A percentile compares a stretch with the other conserved stretches of the same genome.
Conservation (phyloP, 2,888 invertebrate species). For the Chalcosyrphus nemorum region DNA sequence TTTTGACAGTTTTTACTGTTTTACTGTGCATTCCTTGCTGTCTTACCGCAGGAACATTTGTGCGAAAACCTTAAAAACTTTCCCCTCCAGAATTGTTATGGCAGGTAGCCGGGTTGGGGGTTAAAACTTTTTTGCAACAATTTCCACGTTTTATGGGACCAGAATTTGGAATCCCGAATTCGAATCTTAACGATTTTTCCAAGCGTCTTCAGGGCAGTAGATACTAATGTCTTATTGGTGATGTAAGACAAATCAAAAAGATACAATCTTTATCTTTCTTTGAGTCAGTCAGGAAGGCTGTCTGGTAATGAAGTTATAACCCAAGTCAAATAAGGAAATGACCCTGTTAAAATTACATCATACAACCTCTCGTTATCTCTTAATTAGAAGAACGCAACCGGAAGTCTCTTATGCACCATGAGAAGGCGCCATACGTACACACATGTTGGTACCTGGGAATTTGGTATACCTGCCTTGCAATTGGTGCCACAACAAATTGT, state of each 20-base stretch:
- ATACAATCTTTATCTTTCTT: not conserved
- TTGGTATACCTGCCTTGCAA: constrained; percentile 32
- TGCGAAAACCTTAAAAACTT: constrained; percentile 31
- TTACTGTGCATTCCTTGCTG: not conserved
- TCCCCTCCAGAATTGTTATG: not conserved
- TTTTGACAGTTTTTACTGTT: constrained; percentile 53
- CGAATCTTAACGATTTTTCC: not conserved
- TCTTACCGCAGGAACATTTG: constrained; percentile 18
- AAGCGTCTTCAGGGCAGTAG: not conserved
- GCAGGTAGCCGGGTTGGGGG: not conserved
- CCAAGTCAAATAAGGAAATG: constrained; percentile 31
- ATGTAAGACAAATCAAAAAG: not conserved
- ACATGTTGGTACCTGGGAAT: constrained; percentile 49
- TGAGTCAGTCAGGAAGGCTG: not conserved
- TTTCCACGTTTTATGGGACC: not conserved
- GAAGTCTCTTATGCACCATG: constrained; percentile 53
- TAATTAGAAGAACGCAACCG: constrained; percentile 63
- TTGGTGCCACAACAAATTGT: constrained; percentile 64
- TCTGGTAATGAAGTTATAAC: constrained; percentile 10
- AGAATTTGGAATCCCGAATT: not conserved
- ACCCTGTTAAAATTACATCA: constrained; percentile 52
- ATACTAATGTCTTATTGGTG: too few species aligned
- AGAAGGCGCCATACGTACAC: constrained; percentile 57
- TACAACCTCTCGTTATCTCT: constrained; percentile 64
- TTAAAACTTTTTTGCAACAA: not conserved